These are phyloP conservation scores for Stichodactyla mertensii DNA, from an alignment of 64 coral and sea anemone species.

Conservation along the genomic window DNA sequence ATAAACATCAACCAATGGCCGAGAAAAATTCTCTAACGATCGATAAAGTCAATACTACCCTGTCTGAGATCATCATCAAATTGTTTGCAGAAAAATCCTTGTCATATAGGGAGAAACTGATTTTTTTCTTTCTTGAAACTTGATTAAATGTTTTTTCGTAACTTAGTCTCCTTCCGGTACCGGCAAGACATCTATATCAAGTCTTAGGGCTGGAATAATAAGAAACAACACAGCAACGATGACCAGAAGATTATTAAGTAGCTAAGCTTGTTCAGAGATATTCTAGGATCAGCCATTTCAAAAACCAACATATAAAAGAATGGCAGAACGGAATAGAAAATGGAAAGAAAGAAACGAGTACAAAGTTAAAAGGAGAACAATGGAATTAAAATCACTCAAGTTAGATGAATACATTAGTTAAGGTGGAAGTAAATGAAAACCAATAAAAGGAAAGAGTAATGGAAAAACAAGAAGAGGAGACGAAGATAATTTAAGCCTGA, in stretches of 20 bases:
- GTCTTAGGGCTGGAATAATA: no score
- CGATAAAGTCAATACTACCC: neutral
- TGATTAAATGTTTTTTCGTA: neutral
- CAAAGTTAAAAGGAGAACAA: no score
- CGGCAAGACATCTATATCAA: neutral
- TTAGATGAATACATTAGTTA: no score
- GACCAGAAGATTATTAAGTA: no score
- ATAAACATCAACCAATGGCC: neutral
- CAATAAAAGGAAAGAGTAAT: neutral
- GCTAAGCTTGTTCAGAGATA: no score
- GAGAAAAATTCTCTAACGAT: neutral
- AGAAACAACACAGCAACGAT: neutral
- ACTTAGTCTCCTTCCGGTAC: neutral
- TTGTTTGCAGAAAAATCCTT: neutral
- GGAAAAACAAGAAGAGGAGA: neutral
- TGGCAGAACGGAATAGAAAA: neutral
- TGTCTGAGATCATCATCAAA: neutral
- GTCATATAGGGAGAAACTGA: neutral
- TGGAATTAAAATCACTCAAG: no score
- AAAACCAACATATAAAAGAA: no score
- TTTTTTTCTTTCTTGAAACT: neutral
- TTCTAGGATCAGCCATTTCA: neutral
- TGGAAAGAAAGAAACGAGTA: no score
- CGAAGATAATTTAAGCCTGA: neutral
- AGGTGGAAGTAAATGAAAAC: no score